Evolutionary conservation across 1,140 invertebrate genomes (phyloP).

Genomic region (Hylyphantes graminicola): DNA sequence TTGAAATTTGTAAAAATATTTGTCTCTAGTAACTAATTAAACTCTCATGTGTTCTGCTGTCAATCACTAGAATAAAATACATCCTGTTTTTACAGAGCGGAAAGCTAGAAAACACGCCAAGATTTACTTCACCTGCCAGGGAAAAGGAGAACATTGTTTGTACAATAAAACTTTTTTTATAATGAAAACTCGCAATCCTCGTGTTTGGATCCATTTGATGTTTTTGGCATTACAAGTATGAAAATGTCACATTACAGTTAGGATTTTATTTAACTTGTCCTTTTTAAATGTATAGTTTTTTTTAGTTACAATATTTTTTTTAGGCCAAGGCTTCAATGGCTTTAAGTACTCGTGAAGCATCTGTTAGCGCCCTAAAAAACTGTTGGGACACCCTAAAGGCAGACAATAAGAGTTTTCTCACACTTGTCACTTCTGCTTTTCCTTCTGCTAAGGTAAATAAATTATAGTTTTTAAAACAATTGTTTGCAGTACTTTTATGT

Average conservation of each 20-base stretch:
- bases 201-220: conserved; percentile 95
- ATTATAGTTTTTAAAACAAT: not conserved
- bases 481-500: not conserved
- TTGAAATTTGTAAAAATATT: not conserved
- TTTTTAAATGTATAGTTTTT: not conserved
- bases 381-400: conserved; percentile 93
- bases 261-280: not conserved
- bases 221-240: conserved; percentile 87
- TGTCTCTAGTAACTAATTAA: not conserved
- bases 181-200: conserved; percentile 85
- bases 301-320: conserved; percentile 32
- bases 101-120: conserved; percentile 87
- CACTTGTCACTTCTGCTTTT: conserved; percentile 91
- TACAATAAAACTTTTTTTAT: conserved; percentile 87
- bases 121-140: conserved; percentile 89
- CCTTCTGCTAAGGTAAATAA: conserved; percentile 80
- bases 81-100: conserved; percentile 73
- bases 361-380: conserved; percentile 85
- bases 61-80: not conserved
- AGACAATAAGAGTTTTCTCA: conserved; percentile 89
- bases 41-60: not conserved
- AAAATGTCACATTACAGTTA: not conserved
- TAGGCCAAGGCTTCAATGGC: conserved; percentile 82
- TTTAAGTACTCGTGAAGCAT: conserved; percentile 83
- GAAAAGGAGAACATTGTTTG: conserved; percentile 86